Evolutionary conservation across 1,140 invertebrate species (phyloP), one percentile per base, ranked within the genome.

Genomic region (Nebria ingens): DNA sequence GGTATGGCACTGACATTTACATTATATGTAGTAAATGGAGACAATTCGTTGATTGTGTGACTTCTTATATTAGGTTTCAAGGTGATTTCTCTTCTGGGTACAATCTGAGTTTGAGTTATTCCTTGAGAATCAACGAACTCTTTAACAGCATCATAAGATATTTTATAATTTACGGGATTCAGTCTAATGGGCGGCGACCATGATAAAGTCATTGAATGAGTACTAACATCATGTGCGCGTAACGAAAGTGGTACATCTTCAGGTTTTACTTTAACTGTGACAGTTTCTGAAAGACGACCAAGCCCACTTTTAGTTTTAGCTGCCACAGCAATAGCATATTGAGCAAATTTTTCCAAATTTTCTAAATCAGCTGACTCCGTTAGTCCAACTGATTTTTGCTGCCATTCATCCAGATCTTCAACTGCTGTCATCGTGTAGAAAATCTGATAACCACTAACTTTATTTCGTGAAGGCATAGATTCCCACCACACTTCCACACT

Each of bases 401-500:
- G 84, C 92, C 93, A 95, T 62, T 88, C 85, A 65, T 95, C 91
- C 51, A 95, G 73, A 74, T 96, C 91, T 66, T 93, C 91, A 0
- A 93, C 89, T 0, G 91, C 88, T 0, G 89, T 91, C 81, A 89
- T 93, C 1, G 89, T 92, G 65, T 93, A 95, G 67, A 93, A 93
- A 58, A 95, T 87, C 66, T 89, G 81, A 65, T 97, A 98, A n/a
- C 93, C 93, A 19, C 88, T 77, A 45, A 95, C 82, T 68, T 92
- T 84, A 58, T 84, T 82, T 49, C 89, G 77, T 25, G 85, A 86
- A 13, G 89, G 89, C n/a, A 94, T 89, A 1, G 88, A 80, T 66
- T 97, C 91, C 95, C 95, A 96, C 86, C 92, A 96, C 1, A 97
- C 87, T 73, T 95, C 90, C 0, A 95, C 88, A 45, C 87, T 89